phyloP scores from a whole-genome alignment of 2,113 vertebrate genomes.

The Ranitomeya variabilis region DNA sequence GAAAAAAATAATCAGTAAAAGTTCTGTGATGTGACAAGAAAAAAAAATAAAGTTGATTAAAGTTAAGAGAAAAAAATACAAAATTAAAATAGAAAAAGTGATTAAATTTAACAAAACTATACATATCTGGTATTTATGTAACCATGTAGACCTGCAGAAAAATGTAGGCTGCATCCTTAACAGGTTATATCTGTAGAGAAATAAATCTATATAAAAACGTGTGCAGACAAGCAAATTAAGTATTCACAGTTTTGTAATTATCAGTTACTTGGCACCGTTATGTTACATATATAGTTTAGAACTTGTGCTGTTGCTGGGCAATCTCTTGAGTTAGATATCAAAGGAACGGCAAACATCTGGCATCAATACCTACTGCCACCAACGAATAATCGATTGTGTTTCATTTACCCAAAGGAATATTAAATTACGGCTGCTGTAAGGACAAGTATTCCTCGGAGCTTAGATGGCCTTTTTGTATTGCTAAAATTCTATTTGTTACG shows the following conservation, averaged over 20 bases:
- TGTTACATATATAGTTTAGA: neutral
- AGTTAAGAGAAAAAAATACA: no score
- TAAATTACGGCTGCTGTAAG: neutral
- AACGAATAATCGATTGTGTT: neutral
- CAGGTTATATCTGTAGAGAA: neutral
- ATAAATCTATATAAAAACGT: neutral
- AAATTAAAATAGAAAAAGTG: no score
- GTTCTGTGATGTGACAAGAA: no score
- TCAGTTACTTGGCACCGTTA: neutral
- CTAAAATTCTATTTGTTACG: neutral
- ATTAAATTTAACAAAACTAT: no score
- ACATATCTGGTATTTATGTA: no score
- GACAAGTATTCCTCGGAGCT: neutral
- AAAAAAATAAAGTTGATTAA: no score
- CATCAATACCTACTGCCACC: neutral
- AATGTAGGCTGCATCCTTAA: no score
- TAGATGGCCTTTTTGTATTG: neutral
- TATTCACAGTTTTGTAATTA: neutral
- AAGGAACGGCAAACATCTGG: neutral
- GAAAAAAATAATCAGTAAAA: no score
- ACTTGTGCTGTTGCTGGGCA: slow-evolving; percentile 13
- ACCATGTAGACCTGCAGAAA: no score
- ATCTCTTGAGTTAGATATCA: neutral
- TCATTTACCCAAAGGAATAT: neutral
- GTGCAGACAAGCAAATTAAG: neutral